Conservation (phyloP, 2,113 vertebrate genomes). For the Arvicanthis niloticus region DNA sequence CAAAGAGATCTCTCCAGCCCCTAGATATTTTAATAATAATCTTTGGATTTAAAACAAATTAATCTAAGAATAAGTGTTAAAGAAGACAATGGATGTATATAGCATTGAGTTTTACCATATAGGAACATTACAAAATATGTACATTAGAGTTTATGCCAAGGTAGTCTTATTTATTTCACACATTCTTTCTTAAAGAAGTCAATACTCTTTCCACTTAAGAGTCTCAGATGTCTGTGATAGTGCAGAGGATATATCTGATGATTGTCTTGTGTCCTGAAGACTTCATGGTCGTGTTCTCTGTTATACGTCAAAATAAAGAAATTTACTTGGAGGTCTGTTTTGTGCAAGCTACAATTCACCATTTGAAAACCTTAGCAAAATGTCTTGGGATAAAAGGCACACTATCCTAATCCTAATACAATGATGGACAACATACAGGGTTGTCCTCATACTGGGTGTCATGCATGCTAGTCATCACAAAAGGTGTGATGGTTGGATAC, state of each 20-base stretch:
- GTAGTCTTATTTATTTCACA: constrained; percentile 60
- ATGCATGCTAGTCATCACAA: background rate
- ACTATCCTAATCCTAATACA: constrained; percentile 41
- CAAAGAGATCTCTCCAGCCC: too few species aligned
- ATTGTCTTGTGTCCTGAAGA: constrained; percentile 78
- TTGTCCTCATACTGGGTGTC: constrained; percentile 6
- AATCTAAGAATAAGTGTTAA: background rate
- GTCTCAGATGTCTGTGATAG: constrained; percentile 79
- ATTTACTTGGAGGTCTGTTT: constrained; percentile 65
- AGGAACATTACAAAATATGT: constrained; percentile 68
- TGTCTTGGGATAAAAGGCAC: constrained; percentile 68
- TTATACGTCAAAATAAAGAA: constrained; percentile 73
- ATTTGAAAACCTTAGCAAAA: constrained; percentile 71
- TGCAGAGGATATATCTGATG: constrained; percentile 69
- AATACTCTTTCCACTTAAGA: constrained; percentile 68
- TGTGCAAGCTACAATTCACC: constrained; percentile 68
- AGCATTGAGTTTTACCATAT: constrained; percentile 41
- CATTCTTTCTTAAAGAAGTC: constrained; percentile 48
- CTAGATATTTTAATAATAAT: background rate
- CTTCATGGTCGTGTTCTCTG: constrained; percentile 67
- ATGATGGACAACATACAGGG: constrained; percentile 20
- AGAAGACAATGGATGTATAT: background rate
- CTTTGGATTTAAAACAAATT: background rate
- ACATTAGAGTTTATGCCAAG: background rate
- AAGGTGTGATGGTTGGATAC: background rate